phyloP scores from a whole-genome alignment of 35 echinoderm and acorn worm genomes.

The Strongylocentrotus purpuratus region DNA sequence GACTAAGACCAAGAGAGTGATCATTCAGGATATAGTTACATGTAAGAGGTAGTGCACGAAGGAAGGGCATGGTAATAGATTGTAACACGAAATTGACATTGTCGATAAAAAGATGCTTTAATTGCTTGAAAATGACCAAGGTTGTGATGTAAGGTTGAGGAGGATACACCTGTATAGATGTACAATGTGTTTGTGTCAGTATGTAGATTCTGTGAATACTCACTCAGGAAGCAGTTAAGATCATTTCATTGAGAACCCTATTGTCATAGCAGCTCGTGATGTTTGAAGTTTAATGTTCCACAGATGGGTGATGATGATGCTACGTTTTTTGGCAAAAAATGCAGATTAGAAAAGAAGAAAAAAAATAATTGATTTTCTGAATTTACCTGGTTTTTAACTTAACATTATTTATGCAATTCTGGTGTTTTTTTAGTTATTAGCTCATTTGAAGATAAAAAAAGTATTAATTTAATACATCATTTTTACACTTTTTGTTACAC shows the following conservation, averaged over 20 bases:
- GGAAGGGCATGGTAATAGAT: not conserved
- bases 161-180: not conserved
- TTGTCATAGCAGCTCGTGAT: not conserved
- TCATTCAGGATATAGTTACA: not conserved
- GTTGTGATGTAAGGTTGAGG: not conserved
- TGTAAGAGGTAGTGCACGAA: not conserved
- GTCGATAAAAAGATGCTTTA: not conserved
- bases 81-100: not conserved
- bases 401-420: not conserved
- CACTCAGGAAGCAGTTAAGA: not conserved
- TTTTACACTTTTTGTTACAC: not conserved
- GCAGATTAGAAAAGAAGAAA: no score
- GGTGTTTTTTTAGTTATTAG: not conserved
- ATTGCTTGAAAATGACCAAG: constrained; percentile 1
- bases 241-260: not conserved
- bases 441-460: not conserved
- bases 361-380: not conserved
- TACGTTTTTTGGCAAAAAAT: no score
- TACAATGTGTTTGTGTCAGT: not conserved
- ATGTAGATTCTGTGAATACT: not conserved
- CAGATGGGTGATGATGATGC: not conserved
- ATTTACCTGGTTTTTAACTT: not conserved
- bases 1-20: not conserved
- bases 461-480: not conserved
- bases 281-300: not conserved